phyloP scores from a whole-genome alignment of 2,888 invertebrate genomes.

The Drosophila villosipedis region DNA sequence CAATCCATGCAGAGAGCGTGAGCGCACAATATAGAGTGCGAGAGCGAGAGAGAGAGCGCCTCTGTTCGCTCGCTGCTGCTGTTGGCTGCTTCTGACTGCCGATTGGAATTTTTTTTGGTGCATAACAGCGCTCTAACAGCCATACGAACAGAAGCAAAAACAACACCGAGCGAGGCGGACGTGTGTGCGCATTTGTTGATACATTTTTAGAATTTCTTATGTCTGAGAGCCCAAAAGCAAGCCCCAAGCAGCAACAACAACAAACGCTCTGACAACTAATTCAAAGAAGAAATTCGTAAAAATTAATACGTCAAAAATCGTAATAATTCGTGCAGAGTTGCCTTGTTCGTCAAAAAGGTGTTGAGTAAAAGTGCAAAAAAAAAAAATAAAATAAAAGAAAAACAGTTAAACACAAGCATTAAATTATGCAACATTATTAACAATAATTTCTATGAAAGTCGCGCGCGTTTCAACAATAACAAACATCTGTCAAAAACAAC shows the following conservation, averaged over 20 bases:
- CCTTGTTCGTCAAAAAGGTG: conserved; percentile 47
- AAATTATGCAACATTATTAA: conserved; percentile 58
- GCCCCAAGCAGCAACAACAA: conserved; percentile 15
- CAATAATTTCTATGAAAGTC: conserved; percentile 40
- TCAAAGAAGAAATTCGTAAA: conserved; percentile 27
- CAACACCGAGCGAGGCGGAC: conserved; percentile 64
- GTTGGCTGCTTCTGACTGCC: conserved; percentile 40
- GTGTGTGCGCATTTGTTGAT: conserved; percentile 61
- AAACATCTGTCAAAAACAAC: conserved; percentile 48
- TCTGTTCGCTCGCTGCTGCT: conserved; percentile 19
- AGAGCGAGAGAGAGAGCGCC: conserved; percentile 23
- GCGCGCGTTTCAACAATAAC: conserved; percentile 44
- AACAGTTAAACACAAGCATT: conserved; percentile 33
- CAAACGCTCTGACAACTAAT: conserved; percentile 35
- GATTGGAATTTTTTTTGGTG: conserved; percentile 62
- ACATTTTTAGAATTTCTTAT: conserved; percentile 58
- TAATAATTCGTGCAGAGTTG: conserved; percentile 49
- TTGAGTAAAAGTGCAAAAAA: conserved; percentile 30
- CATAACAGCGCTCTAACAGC: conserved; percentile 60
- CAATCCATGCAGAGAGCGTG: conserved; percentile 28
- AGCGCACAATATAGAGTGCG: conserved; percentile 12
- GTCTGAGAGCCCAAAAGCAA: conserved; percentile 34
- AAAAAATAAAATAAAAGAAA: conserved; percentile 13
- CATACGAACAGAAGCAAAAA: conserved; percentile 60
- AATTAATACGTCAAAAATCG: conserved; percentile 5